Evolutionary conservation across 2,797 vertebrate genomes (phyloP).

Genomic region (Pangasius djambal): DNA sequence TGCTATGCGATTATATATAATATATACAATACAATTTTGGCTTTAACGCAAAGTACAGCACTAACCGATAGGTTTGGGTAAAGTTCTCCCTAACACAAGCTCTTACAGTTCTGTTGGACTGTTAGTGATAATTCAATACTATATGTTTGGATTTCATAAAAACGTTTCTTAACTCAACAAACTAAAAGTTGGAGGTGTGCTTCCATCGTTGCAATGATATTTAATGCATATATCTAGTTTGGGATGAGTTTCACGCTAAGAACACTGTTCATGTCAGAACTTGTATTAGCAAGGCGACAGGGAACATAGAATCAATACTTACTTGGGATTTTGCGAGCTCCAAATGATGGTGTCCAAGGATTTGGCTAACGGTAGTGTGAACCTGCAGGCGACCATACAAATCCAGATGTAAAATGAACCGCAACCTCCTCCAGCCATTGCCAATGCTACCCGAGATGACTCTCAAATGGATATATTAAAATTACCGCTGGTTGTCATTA

Average conservation of each 20-base stretch:
- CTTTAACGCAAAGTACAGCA: too few species aligned
- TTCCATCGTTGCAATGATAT: background rate
- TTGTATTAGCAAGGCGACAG: background rate
- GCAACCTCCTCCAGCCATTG: conserved; percentile 73
- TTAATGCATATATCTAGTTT: background rate
- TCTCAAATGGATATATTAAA: background rate
- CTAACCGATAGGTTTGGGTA: too few species aligned
- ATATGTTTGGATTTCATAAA: too few species aligned
- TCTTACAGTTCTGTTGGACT: too few species aligned
- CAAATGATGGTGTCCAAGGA: conserved; percentile 79
- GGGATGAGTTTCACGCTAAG: background rate
- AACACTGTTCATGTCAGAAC: background rate
- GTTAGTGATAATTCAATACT: too few species aligned
- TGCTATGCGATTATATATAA: too few species aligned
- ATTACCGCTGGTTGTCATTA: background rate
- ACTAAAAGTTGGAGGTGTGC: background rate
- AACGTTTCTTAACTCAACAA: background rate
- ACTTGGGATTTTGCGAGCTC: conserved; percentile 80
- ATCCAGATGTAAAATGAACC: conserved; percentile 79
- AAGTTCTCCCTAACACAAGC: too few species aligned
- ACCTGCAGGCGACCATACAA: conserved; percentile 76
- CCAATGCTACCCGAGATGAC: conserved; percentile 5
- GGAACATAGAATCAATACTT: conserved; percentile 62
- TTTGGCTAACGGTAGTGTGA: conserved; percentile 73
- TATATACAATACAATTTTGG: too few species aligned